A percentile compares a stretch with the other conserved stretches of the same genome.
Evolutionary conservation across 2,113 vertebrate genomes (phyloP).

Genomic region (Nibea coibor): DNA sequence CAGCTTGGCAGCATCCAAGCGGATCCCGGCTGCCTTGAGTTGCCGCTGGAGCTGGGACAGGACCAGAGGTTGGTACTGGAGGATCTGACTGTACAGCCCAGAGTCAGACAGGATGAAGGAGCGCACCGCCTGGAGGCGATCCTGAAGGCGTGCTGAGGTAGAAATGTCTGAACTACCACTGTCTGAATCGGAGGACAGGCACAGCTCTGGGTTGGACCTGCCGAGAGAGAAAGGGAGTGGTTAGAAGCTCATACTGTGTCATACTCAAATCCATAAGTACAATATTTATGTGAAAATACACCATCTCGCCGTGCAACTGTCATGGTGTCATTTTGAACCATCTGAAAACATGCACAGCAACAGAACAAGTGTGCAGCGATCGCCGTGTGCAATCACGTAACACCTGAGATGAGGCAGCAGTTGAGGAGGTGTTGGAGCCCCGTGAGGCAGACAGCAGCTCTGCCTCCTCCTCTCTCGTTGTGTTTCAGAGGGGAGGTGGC

Average conservation of each 20-base stretch:
- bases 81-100: constrained; percentile 84
- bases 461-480: constrained; percentile 41
- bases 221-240: background rate
- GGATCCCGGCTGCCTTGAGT: constrained; percentile 88
- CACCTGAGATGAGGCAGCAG: constrained; percentile 61
- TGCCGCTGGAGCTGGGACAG: constrained; percentile 87
- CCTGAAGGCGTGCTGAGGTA: constrained; percentile 77
- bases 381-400: background rate
- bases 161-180: constrained; percentile 78
- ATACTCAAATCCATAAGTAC: too few species aligned
- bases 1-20: constrained; percentile 86
- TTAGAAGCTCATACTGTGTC: background rate
- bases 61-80: constrained; percentile 92
- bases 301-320: too few species aligned
- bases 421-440: constrained; percentile 83
- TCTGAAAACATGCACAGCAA: too few species aligned
- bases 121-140: constrained; percentile 83
- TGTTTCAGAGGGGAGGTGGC: constrained; percentile 26
- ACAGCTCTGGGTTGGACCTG: constrained; percentile 84
- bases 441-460: constrained; percentile 83
- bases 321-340: too few species aligned
- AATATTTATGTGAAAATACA: background rate
- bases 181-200: constrained; percentile 80
- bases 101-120: constrained; percentile 87
- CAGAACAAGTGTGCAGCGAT: background rate